These are phyloP conservation scores for Tanypteryx hageni DNA, from an alignment of 2,888 invertebrate species.

Conservation along the genomic window DNA sequence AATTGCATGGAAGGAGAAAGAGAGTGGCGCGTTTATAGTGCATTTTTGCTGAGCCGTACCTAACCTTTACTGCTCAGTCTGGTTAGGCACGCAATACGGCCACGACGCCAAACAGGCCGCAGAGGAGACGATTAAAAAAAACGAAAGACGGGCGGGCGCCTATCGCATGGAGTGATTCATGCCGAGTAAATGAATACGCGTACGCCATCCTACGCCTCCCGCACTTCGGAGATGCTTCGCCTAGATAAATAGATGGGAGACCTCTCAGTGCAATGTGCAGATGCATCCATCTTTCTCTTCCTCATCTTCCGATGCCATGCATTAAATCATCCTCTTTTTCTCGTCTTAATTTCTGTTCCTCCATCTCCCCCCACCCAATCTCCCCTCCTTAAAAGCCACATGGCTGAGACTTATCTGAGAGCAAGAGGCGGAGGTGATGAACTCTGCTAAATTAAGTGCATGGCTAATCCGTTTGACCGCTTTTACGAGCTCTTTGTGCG, in stretches of 20 bases:
- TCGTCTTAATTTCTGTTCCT: background rate
- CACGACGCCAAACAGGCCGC: background rate
- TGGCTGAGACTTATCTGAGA: too few species aligned
- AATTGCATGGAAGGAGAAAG: background rate
- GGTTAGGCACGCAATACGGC: background rate
- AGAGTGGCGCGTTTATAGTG: background rate
- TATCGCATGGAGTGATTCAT: background rate
- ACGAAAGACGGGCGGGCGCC: background rate
- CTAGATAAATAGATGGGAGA: background rate
- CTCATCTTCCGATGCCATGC: background rate
- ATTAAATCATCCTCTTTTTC: background rate
- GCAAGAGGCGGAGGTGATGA: too few species aligned
- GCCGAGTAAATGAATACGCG: background rate
- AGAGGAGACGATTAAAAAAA: background rate
- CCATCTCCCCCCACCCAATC: background rate
- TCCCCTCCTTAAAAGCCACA: too few species aligned
- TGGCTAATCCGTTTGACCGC: too few species aligned
- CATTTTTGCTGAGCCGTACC: background rate
- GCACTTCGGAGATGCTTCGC: background rate
- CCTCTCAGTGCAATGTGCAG: background rate
- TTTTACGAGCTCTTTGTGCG: too few species aligned
- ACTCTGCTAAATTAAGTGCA: too few species aligned
- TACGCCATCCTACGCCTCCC: background rate
- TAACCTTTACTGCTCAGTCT: background rate
- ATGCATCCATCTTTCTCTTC: constrained; percentile 1